Evolutionary conservation across 2,888 invertebrate genomes (phyloP), one percentile per base, ranked within the genome.

Genomic region (Hydraecia micacea): DNA sequence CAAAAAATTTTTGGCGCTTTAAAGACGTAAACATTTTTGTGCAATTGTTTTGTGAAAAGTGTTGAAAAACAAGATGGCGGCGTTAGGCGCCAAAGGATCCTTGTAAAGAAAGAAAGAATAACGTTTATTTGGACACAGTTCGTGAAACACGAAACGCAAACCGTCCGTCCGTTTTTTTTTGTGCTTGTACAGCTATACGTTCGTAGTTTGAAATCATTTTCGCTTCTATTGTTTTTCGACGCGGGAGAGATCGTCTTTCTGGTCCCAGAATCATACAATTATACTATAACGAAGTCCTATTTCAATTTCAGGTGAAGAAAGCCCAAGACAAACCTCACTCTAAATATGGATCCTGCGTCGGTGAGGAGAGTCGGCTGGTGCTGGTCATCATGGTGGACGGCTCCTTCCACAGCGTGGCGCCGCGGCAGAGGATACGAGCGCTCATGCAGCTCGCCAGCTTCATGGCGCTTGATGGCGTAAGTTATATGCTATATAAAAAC

Each of bases 391-490:
- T 98, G 55, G 94, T 98, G 80, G 98, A 98, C 91, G 97, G 97
- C 72, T 97, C 97, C 89, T 97, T 98, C 91, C 97, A 97, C 73
- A 96, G 96, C 81, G 97, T 98, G 89, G 95, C 97, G 85, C 97
- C 98, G 52, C 95, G 97, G 77, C 97, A 97, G 83, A 97, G 98
- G 92, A 97, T 98, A 87, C 97, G 97, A 46, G 97, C 98, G 77
- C 97, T 98, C 81, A 97, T 98, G 95, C 98, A 98, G 89, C 97
- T 98, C 65, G 97, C 98, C n/a, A 97, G 97, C 90, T 98, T 98
- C 92, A 97, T 98, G 94, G 98, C 97, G 77, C 95, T 98, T 55
- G 97, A 97, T 90, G 97, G 97, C 95, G 98, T 98, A 95, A 97
- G 97, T 81, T 63, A 21, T 36, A 21, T 36, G 6, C 21, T 63